Base-by-base conservation (phyloP, 2,113 vertebrate species). In the Stigmatopora nigra region DNA sequence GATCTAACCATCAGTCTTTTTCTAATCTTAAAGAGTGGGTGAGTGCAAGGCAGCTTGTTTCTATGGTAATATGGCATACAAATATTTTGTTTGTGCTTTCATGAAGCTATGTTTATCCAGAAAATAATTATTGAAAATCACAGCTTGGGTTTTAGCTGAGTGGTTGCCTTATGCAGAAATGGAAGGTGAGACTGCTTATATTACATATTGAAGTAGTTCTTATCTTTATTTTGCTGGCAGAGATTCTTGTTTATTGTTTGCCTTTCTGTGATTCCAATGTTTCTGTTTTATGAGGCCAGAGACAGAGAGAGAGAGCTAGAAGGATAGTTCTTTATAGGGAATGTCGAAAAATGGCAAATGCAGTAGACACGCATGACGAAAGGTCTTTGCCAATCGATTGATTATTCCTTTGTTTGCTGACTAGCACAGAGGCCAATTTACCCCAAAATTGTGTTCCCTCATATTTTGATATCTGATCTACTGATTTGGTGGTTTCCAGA, bases 21-120 rank as follows among this genome's bases (percentile, higher is more conserved):
- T 78, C 53, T 55, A 74, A 77, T 76, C 64, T 68, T 53, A 25
- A 72, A 69, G 72, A 71, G 79, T 71, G 71, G 76, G 67, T 69
- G 80, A 65, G 70, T 71, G 49, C 64, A 58, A 63, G 22, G 38
- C 62, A 57, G 67, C 69, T 78, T 82, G 83, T 88, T 86, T 83
- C 84, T 80, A 84, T 83, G 82, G 79, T 63, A 72, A 83, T 85
- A 63, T 69, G 69, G 53, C 41, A 67, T 78, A 77, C 65, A 82
- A 78, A 80, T 70, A 78, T 82, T 77, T 71, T 64, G 49, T 46
- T 72, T 49, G 68, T 72, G 68, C 65, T 67, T 2, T 76, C 75
- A 73, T 71, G 53, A 72, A 69, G n/a, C 19, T 71, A 69, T 52
- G 46, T 80, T 83, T 67, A 63, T 59, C 11, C 75, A 53, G 58